Conservation (phyloP, 2,888 invertebrate genomes). For the Apoderus coryli region DNA sequence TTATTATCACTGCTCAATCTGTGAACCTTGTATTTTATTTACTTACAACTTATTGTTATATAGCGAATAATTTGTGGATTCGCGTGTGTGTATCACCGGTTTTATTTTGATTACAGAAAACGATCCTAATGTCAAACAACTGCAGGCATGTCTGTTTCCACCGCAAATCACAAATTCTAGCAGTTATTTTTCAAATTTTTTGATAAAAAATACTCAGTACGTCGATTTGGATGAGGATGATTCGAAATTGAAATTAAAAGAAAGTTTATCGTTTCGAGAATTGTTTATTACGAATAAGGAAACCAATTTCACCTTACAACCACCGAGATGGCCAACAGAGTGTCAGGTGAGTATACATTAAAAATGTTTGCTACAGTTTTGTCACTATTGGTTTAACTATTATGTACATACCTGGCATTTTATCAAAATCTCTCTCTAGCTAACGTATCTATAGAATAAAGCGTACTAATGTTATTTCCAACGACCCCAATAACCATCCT, state of each 20-base stretch:
- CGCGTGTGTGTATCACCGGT: too few relatives aligned
- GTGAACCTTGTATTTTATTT: too few relatives aligned
- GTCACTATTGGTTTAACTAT: too few relatives aligned
- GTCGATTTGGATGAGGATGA: conserved; percentile 30
- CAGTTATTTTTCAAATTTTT: conserved; percentile 47
- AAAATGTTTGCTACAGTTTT: background rate
- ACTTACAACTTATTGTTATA: too few relatives aligned
- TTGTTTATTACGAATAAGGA: conserved; percentile 36
- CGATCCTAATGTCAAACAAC: conserved; percentile 40
- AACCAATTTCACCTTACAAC: conserved; percentile 45
- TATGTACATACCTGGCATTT: too few relatives aligned
- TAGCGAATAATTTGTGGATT: too few relatives aligned
- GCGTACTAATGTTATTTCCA: too few relatives aligned
- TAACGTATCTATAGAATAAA: too few relatives aligned
- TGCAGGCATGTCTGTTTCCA: conserved; percentile 55
- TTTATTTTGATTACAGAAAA: conserved; percentile 15
- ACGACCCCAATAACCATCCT: too few relatives aligned
- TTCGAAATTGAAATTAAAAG: conserved; percentile 17
- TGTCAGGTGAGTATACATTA: conserved; percentile 52
- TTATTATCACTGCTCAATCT: too few relatives aligned
- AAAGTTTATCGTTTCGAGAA: conserved; percentile 39
- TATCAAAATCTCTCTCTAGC: too few relatives aligned
- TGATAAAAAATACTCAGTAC: conserved; percentile 41
- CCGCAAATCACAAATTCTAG: conserved; percentile 25
- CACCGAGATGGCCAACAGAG: conserved; percentile 77